Evolutionary conservation across 2,797 vertebrate genomes (phyloP).

Genomic region (Micropoecilia bifurca): DNA sequence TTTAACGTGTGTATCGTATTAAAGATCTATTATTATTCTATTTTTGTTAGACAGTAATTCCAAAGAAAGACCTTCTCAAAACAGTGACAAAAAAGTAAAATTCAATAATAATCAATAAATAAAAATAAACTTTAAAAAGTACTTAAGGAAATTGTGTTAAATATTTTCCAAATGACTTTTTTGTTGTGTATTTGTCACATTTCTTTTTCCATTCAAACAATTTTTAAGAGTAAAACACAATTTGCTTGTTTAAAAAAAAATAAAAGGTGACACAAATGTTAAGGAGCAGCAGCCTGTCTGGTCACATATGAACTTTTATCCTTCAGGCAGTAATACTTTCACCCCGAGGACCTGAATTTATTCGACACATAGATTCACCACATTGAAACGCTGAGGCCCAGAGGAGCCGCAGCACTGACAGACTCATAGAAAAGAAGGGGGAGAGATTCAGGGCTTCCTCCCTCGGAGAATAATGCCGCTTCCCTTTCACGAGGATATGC

Average conservation of each 20-base stretch:
- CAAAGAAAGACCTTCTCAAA: not conserved
- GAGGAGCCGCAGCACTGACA: slow-evolving; percentile 58
- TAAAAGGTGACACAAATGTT: slow-evolving; percentile 16
- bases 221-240: not conserved
- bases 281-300: not conserved
- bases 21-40: not conserved
- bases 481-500: slow-evolving; percentile 29
- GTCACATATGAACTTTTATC: slow-evolving; percentile 17
- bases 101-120: not conserved
- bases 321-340: slow-evolving; percentile 2
- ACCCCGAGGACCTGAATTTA: slow-evolving; percentile 23
- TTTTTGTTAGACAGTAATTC: not conserved
- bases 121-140: no score
- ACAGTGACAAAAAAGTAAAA: not conserved
- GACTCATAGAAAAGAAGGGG: slow-evolving; percentile 49
- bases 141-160: not conserved
- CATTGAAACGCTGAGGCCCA: slow-evolving; percentile 31
- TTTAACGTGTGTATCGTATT: not conserved
- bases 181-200: not conserved
- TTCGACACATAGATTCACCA: slow-evolving; percentile 43
- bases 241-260: not conserved
- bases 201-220: no score
- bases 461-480: slow-evolving; percentile 52
- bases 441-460: slow-evolving; percentile 56
- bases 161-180: not conserved